Base-by-base conservation (phyloP, 2,888 invertebrate species). In the Danaus chrysippus region DNA sequence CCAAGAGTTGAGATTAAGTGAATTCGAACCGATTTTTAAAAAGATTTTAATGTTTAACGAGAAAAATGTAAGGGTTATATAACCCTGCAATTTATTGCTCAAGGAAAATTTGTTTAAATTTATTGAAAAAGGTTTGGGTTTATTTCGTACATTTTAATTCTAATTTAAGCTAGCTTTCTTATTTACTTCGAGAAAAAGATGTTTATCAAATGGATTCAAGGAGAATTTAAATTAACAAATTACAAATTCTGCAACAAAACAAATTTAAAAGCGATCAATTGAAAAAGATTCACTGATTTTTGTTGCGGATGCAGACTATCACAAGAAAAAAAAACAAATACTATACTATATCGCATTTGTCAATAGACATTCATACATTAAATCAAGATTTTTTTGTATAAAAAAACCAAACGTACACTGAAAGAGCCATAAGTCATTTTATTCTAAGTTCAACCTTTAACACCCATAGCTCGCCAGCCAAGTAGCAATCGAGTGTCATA, bases 11-110 rank as follows among this genome's bases (percentile, higher is more conserved):
- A 64, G 42, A 58, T 58, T 55, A 62, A 68, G 63, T 62, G 65
- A 84, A 81, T 82, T 83, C 76, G 73, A 77, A 76, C 76, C 81
- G 81, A 80, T 81, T 84, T 81, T 65, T 73, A 74, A 79, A 83
- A 79, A 81, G 77, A 77, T 74, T 74, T 78, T 79, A 81, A 84
- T 84, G 78, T 76, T 82, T 81, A 78, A 77, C 75, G 73, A 72
- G 73, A 73, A 69, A 76, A 68, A 68, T 76, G 73, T 76, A 75
- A 67, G 62, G 53, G 55, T 68, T 70, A 61, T 82, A 75, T 76
- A 75, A 73, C 75, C 76, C 72, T 70, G 70, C 73, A 82, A 81
- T 82, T 79, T 77, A 83, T 79, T 68, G 76, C 69, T 63, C n/a
- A 15, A 49, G 49, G 49, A 17, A 49, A 49, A 49, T 17, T 49